Percentiles rank a stretch among this genome's conserved stretches.
These are phyloP conservation scores for Lepidocyrtinus sp. DNA, from an alignment of 2,888 invertebrate genomes.

Conservation along the genomic window DNA sequence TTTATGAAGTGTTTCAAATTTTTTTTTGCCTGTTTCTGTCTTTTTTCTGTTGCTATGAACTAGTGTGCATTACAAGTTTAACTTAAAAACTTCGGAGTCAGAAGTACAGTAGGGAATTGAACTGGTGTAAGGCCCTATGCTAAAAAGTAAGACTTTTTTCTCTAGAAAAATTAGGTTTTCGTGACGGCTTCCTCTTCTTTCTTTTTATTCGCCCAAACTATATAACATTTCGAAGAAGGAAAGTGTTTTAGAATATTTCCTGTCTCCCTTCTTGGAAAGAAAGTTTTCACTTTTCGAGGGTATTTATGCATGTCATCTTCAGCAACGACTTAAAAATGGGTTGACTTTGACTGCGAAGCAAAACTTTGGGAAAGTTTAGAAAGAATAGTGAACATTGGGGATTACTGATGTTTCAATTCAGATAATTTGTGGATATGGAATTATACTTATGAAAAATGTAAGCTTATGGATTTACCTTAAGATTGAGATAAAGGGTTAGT, in stretches of 20 bases:
- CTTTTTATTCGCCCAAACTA: neutral
- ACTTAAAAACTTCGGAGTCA: constrained; percentile 1
- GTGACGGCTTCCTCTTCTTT: constrained; percentile 1
- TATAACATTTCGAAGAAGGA: neutral
- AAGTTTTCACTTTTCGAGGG: neutral
- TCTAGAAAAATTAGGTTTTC: constrained; percentile 11
- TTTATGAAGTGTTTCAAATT: neutral
- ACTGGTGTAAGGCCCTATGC: neutral
- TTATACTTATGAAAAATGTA: constrained; percentile 1
- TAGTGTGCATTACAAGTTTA: neutral
- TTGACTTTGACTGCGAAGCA: neutral
- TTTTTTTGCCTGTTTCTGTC: neutral
- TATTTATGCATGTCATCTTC: constrained; percentile 20
- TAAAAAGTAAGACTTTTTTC: constrained; percentile 6
- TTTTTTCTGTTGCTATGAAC: neutral
- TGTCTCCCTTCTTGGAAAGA: neutral
- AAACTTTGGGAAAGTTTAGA: neutral
- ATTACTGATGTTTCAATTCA: constrained; percentile 1
- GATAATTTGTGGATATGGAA: neutral
- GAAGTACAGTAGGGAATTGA: constrained; percentile 1
- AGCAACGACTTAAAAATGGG: neutral
- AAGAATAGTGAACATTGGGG: neutral
- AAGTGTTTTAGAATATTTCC: constrained; percentile 4
- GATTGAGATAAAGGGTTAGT: constrained; percentile 2
- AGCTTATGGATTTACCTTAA: too few species aligned